Evolutionary conservation across 2,888 invertebrate genomes (phyloP).

Genomic region (Agriopis marginaria): DNA sequence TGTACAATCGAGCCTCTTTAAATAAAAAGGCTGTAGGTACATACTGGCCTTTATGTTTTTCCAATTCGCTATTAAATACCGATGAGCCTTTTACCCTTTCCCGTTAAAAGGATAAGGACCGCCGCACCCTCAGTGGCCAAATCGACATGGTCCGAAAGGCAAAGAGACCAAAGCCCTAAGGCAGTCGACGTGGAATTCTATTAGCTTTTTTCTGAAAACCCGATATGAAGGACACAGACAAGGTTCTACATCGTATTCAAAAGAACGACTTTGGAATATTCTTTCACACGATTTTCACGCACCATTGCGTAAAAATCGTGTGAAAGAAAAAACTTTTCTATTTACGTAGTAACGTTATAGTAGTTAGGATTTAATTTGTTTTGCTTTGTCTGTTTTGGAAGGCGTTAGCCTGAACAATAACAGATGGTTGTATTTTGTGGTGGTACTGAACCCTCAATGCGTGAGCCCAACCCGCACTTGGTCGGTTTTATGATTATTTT

Average conservation of each 20-base stretch:
- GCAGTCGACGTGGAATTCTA: constrained; percentile 32
- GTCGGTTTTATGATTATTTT: no score
- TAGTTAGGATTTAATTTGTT: background rate
- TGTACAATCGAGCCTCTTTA: constrained; percentile 15
- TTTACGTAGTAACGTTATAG: background rate
- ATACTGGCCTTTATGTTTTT: constrained; percentile 42
- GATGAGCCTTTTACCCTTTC: constrained; percentile 45
- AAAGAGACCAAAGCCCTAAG: constrained; percentile 27
- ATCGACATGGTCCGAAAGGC: constrained; percentile 44
- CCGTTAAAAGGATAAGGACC: constrained; percentile 48
- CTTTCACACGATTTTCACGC: no score
- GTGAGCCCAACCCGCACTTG: no score
- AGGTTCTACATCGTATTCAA: constrained; percentile 24
- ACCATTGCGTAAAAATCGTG: constrained; percentile 9
- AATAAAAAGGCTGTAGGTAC: constrained; percentile 30
- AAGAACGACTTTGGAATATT: constrained; percentile 21
- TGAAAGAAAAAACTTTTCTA: background rate
- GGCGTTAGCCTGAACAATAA: no score
- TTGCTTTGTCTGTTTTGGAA: no score
- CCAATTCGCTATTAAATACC: constrained; percentile 46
- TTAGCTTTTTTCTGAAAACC: constrained; percentile 26
- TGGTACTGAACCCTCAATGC: no score
- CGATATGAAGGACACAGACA: constrained; percentile 12
- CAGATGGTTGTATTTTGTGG: no score
- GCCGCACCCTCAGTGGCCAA: constrained; percentile 43